Evolutionary conservation across 2,113 vertebrate genomes (phyloP).

Genomic region (Haplochromis burtoni): DNA sequence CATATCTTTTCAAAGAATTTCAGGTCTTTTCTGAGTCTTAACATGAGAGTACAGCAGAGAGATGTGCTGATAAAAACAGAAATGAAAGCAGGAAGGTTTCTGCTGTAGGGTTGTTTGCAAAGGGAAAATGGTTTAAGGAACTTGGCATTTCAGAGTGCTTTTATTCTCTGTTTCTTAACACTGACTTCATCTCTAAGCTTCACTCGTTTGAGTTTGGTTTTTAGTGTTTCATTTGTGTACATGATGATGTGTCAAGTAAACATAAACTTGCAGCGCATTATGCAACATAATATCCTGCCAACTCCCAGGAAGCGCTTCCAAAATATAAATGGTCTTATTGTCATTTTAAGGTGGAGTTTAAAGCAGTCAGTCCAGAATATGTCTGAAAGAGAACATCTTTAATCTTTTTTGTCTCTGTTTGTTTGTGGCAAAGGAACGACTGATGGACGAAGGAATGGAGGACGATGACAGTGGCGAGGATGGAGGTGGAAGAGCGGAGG

Average conservation of each 20-base stretch:
- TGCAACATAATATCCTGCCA: neutral
- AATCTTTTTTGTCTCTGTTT: neutral
- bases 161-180: neutral
- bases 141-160: neutral
- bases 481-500: constrained; percentile 75
- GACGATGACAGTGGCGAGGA: constrained; percentile 72
- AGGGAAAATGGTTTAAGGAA: neutral
- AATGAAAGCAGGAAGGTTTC: neutral
- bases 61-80: neutral
- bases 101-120: neutral
- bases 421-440: constrained; percentile 78
- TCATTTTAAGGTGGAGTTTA: neutral
- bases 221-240: neutral
- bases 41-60: neutral
- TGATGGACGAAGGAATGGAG: constrained; percentile 94
- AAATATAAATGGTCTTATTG: fast-evolving
- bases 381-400: neutral
- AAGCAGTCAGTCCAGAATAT: neutral
- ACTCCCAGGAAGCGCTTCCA: neutral
- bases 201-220: neutral
- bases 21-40: neutral
- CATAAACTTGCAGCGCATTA: fast-evolving
- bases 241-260: neutral
- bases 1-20: neutral
- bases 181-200: fast-evolving